Conservation (phyloP, 2,888 invertebrate species). For the Oscheius sp. region DNA sequence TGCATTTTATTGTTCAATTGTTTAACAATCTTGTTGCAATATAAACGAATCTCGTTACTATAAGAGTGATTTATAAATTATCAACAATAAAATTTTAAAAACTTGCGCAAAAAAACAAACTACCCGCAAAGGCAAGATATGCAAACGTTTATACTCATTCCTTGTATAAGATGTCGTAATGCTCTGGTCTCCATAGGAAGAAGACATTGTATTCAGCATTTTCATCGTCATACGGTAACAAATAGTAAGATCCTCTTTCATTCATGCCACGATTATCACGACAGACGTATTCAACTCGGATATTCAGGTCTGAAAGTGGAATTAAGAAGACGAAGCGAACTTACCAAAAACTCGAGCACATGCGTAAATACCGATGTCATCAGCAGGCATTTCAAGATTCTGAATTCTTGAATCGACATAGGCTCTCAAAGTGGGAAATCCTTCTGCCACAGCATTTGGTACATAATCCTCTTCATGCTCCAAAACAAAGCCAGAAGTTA, state of each 20-base stretch:
- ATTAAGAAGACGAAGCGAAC: background rate
- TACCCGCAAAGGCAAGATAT: background rate
- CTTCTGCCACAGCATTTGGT: conserved; percentile 2
- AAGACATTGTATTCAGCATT: background rate
- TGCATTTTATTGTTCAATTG: background rate
- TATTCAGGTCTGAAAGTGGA: background rate
- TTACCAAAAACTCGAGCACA: conserved; percentile 3
- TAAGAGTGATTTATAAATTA: background rate
- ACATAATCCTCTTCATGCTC: background rate
- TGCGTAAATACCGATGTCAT: conserved; percentile 5
- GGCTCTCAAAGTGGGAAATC: background rate
- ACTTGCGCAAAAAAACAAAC: background rate
- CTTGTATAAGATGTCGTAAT: conserved; percentile 6
- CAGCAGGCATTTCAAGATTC: background rate
- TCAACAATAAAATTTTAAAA: background rate
- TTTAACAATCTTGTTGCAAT: conserved; percentile 9
- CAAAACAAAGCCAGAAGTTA: background rate
- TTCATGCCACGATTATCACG: conserved; percentile 8
- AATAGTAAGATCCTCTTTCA: conserved; percentile 11
- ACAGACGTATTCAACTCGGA: conserved; percentile 2
- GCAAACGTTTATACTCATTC: background rate
- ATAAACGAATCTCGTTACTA: conserved; percentile 4
- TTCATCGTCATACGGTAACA: conserved; percentile 16
- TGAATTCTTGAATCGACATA: conserved; percentile 6
- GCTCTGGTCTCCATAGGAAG: conserved; percentile 9